Evolutionary conservation across 2,888 invertebrate species (phyloP).

Genomic region (Tenthredo mesomela): DNA sequence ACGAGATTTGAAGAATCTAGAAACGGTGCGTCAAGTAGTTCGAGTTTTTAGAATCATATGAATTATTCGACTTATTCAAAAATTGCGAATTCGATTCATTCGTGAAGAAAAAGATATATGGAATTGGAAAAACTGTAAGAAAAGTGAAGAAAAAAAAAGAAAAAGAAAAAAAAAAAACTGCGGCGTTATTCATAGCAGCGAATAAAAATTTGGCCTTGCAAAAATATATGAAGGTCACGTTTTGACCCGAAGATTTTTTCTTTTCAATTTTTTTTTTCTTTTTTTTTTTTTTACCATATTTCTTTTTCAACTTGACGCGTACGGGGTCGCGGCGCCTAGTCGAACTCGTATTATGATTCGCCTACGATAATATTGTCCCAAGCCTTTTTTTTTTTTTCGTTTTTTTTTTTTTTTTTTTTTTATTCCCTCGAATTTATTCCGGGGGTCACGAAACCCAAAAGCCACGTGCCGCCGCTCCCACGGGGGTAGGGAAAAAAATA

Average conservation of each 20-base stretch:
- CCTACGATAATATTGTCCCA: constrained; percentile 53
- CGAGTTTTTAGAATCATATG: not conserved
- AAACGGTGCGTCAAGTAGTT: not conserved
- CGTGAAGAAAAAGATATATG: not conserved
- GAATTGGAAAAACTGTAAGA: not conserved
- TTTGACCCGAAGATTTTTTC: not conserved
- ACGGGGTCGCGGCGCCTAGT: constrained; percentile 23
- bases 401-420: not conserved
- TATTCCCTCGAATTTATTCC: constrained; percentile 11
- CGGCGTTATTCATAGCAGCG: not conserved
- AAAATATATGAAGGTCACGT: not conserved
- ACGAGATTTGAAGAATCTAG: not conserved
- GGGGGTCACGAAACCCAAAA: constrained; percentile 15
- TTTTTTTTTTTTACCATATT: not conserved
- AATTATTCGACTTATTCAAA: not conserved
- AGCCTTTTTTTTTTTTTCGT: not conserved
- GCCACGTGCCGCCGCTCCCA: constrained; percentile 41
- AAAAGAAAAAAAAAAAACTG: not conserved
- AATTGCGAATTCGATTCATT: not conserved
- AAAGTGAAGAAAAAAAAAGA: not conserved
- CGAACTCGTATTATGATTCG: constrained; percentile 43
- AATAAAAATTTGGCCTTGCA: not conserved
- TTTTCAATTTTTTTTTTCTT: not conserved
- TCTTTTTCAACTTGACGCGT: not conserved
- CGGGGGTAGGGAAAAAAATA: not conserved